A percentile compares a stretch with the other conserved stretches of the same genome.
These are phyloP conservation scores for Pseudobourletiella spinata DNA, from an alignment of 1,140 invertebrate genomes.

Conservation along the genomic window DNA sequence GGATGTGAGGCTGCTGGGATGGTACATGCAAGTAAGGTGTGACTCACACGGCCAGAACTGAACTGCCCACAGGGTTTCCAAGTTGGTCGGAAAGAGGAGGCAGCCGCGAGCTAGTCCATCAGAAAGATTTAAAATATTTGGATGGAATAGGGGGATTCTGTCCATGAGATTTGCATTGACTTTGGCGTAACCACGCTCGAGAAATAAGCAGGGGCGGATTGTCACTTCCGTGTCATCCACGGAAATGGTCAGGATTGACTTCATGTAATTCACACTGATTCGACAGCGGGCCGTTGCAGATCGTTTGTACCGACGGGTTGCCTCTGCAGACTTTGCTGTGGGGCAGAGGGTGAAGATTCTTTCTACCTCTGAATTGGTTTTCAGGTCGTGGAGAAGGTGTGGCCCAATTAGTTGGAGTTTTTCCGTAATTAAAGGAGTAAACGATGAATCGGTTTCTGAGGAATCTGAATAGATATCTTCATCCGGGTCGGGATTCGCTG, in stretches of 20 bases:
- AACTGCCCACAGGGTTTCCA: slow-evolving; percentile 33
- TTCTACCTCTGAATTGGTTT: slow-evolving; percentile 9
- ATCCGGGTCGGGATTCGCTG: background rate
- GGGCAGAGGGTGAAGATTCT: slow-evolving; percentile 31
- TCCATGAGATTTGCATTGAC: slow-evolving; percentile 26
- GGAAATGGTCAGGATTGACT: slow-evolving; percentile 14
- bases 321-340: background rate
- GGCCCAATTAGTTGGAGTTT: slow-evolving; percentile 33
- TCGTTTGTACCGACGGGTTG: background rate
- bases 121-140: slow-evolving; percentile 19
- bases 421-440: no score
- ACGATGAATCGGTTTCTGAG: no score
- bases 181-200: slow-evolving; percentile 15
- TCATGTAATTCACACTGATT: slow-evolving; percentile 24
- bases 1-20: slow-evolving; percentile 21
- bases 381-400: slow-evolving; percentile 25
- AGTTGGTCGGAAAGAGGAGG: slow-evolving; percentile 25
- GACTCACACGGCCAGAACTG: slow-evolving; percentile 32
- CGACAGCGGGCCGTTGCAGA: slow-evolving; percentile 3
- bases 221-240: slow-evolving; percentile 22
- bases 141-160: slow-evolving; percentile 29
- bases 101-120: slow-evolving; percentile 24
- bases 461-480: no score
- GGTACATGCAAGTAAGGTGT: slow-evolving; percentile 23
- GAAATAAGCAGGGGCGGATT: slow-evolving; percentile 16